Conservation (phyloP, 2,888 invertebrate genomes). For the Drosophila neoperkinsi region DNA sequence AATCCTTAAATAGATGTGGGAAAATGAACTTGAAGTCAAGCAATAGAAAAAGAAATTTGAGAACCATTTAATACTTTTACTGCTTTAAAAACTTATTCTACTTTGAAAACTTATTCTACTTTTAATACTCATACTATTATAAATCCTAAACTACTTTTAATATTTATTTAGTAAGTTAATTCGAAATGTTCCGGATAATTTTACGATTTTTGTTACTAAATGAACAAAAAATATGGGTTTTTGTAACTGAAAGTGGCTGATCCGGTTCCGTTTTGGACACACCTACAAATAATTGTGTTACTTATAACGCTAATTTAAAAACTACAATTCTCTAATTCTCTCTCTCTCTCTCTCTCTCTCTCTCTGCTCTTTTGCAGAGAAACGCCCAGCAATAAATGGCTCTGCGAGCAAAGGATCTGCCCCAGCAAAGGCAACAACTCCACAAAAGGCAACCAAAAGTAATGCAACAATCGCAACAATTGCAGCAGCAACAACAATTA, state of each 20-base stretch:
- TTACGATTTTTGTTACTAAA: too few relatives aligned
- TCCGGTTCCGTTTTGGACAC: too few relatives aligned
- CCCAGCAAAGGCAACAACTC: slow-evolving; percentile 13
- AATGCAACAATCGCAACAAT: slow-evolving; percentile 10
- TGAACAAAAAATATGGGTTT: neutral
- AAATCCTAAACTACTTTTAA: neutral
- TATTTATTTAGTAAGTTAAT: neutral
- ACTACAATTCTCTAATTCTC: neutral
- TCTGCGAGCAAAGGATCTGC: slow-evolving; percentile 7
- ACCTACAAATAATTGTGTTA: too few relatives aligned
- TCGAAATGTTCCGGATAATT: neutral
- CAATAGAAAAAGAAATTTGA: neutral
- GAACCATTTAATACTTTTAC: neutral
- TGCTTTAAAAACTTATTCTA: neutral
- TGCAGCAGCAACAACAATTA: slow-evolving; percentile 8
- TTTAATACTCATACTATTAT: too few relatives aligned
- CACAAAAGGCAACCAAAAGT: slow-evolving; percentile 34
- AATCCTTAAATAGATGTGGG: neutral
- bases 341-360: neutral
- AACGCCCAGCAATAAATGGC: slow-evolving; percentile 40
- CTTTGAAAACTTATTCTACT: neutral
- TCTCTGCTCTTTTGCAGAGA: slow-evolving; percentile 44
- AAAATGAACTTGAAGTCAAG: fast-evolving
- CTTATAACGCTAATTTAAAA: neutral
- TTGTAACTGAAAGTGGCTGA: neutral